phyloP scores from a whole-genome alignment of 2,113 vertebrate genomes.

The Lipotes vexillifer region DNA sequence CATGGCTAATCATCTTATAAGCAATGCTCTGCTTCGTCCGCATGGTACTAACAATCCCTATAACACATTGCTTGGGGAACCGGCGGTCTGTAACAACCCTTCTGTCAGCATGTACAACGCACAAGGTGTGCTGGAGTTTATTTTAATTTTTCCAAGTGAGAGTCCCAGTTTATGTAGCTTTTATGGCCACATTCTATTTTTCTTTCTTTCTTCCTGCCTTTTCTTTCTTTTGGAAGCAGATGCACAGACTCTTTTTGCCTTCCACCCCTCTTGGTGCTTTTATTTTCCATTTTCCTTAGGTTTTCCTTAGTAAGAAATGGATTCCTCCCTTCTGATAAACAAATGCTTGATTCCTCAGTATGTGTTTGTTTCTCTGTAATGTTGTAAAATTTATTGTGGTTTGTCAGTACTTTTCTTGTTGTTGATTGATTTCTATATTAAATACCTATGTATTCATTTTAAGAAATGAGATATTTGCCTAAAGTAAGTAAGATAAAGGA shows the following conservation, averaged over 20 bases:
- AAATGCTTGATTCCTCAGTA: conserved; percentile 58
- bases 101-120: conserved; percentile 99
- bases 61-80: conserved; percentile 99
- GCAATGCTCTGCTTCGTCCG: conserved; percentile 99
- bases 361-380: conserved; percentile 67
- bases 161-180: conserved; percentile 83
- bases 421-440: conserved; percentile 64
- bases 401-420: conserved; percentile 66
- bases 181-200: conserved; percentile 76
- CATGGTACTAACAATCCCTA: conserved; percentile 99
- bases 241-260: conserved; percentile 53
- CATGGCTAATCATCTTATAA: conserved; percentile 99
- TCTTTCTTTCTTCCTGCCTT: conserved; percentile 50
- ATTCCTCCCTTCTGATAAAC: conserved; percentile 71
- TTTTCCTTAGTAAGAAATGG: conserved; percentile 69
- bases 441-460: conserved; percentile 72
- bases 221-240: conserved; percentile 71
- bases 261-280: conserved; percentile 40
- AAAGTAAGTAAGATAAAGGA: conserved; percentile 83
- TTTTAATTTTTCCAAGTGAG: conserved; percentile 83
- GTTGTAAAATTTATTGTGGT: conserved; percentile 69
- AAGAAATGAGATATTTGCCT: conserved; percentile 70
- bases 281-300: conserved; percentile 78
- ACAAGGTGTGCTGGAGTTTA: conserved; percentile 97
- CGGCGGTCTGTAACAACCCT: conserved; percentile 99